Evolutionary conservation across 2,888 invertebrate genomes (phyloP).

Genomic region (Drosophila greeni): DNA sequence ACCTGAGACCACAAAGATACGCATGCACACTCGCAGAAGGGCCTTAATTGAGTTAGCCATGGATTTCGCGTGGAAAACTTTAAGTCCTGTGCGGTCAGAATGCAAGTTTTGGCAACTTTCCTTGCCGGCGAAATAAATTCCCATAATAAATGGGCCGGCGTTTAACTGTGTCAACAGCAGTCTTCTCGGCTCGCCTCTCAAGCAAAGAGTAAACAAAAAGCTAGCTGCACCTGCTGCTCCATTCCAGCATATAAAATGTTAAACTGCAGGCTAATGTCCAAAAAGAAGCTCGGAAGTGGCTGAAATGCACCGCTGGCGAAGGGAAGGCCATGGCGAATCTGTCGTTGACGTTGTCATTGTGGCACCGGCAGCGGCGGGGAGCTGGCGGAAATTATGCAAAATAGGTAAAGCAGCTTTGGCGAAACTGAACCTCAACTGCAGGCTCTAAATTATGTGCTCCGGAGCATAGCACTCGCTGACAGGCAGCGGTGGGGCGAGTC

Average conservation of each 20-base stretch:
- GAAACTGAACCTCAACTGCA: slow-evolving; percentile 67
- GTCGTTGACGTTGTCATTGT: slow-evolving; percentile 39
- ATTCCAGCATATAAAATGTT: slow-evolving; percentile 58
- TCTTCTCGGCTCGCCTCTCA: slow-evolving; percentile 14
- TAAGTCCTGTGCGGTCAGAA: slow-evolving; percentile 43
- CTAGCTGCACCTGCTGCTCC: slow-evolving; percentile 22
- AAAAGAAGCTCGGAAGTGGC: slow-evolving; percentile 31
- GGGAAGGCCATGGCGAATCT: slow-evolving; percentile 22
- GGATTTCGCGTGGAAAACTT: slow-evolving; percentile 48
- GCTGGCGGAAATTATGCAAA: slow-evolving; percentile 70
- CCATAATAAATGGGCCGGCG: slow-evolving; percentile 62
- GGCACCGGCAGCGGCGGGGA: slow-evolving; percentile 46
- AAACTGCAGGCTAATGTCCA: slow-evolving; percentile 54
- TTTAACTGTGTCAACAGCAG: slow-evolving; percentile 69
- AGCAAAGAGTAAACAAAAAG: slow-evolving; percentile 14
- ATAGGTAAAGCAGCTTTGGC: slow-evolving; percentile 69
- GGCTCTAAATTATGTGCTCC: slow-evolving; percentile 59
- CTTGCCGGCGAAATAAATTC: slow-evolving; percentile 56
- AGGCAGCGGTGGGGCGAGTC: slow-evolving; percentile 42
- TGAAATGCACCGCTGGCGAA: slow-evolving; percentile 21
- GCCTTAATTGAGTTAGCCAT: slow-evolving; percentile 64
- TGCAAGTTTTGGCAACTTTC: slow-evolving; percentile 17
- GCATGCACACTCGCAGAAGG: slow-evolving; percentile 17
- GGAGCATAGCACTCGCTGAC: slow-evolving; percentile 43
- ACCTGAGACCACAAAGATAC: slow-evolving; percentile 35